Base-by-base conservation (phyloP, 2,888 invertebrate genomes). In the Alloplasta piceator region DNA sequence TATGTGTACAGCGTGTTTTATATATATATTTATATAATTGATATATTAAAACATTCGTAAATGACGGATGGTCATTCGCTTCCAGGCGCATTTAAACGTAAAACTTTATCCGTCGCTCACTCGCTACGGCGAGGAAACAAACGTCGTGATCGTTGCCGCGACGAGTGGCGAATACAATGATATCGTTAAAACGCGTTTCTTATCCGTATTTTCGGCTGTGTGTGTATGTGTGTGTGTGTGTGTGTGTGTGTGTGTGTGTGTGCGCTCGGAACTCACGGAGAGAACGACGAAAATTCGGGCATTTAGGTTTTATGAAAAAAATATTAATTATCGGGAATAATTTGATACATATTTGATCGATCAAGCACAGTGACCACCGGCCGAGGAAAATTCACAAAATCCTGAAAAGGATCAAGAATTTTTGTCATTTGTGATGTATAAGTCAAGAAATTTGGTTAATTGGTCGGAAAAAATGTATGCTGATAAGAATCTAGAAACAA, bases 1-100 rank as follows among this genome's bases (percentile, higher is more conserved):
- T 85, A 85, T 83, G 85, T 83, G 78, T 82, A 80, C 79, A 81
- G 63, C 77, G 14, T 41, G 39, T 56, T 63, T 38, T 55, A 61
- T 48, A 43, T 58, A 41, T 76, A 75, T 67, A 52, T 66, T 72
- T 73, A 66, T 67, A 77, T 82, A 82, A 79, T 83, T 63, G 82
- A 78, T 83, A 81, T 82, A 81, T 79, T 83, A 82, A 77, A 83
- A 83, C 79, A 82, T 83, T 83, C 82, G 79, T 79, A 79, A 81
- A 79, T 80, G 81, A 81, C 79, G 74, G 79, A 77, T 82, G 82
- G 76, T 82, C 79, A 79, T 72, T 71, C 71, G 82, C 77, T 79
- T 74, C 39, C 70, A 74, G 73, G 68, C 55, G 64, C 70, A 64
- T 64, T 70, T 60, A n/a, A 48, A 80, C 72, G 48, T 50, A 73